Evolutionary conservation across 1,140 invertebrate species (phyloP), one percentile per base, ranked within the genome.

Genomic region (Drosophila bifasciata): DNA sequence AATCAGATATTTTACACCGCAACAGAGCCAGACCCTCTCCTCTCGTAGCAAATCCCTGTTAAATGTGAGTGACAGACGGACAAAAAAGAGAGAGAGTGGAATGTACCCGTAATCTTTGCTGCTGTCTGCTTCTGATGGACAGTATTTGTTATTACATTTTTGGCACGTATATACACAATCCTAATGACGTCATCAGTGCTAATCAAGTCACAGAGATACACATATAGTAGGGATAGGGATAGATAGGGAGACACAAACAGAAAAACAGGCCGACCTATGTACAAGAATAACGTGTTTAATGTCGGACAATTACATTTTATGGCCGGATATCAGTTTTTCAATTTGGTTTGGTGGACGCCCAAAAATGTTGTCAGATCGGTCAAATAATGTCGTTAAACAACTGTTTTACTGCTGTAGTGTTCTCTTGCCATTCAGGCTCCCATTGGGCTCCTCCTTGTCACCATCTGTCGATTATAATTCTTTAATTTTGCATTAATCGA

Each of bases 131-230:
- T 25, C 51, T 81, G 79, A 81, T 73, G 62, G 79, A 60, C 74
- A 73, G 68, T 58, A 64, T 77, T 78, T 74, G 68, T 83, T 81
- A 78, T 78, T 81, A 83, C 61, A 78, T 74, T 61, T 40, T 46
- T 17, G 50, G 40, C 36, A 41, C 55, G 28, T 61, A 21, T 21
- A 13, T 46, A 21, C 44, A 46, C 32, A 15, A 3, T 32, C 17
- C 61, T 39, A 74, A 77, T 68, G 75, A 60, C 69, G 76, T 44
- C 53, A 39, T 49, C 46, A 56, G 32, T 56, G 64, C 60, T 72
- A 55, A 72, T 67, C 60, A 61, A 61, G 23, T 21, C 44, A 28
- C 2, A 61, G 17, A 40, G 23, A 15, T 3, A 48, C 21, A 15
- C 9, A 46, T 23, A 44, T 52, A n/a, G n/a, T n/a, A n/a, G n/a